Percentiles rank a stretch among this genome's conserved stretches.
phyloP scores from a whole-genome alignment of 1,140 invertebrate genomes.

The Metopolophium dirhodum region DNA sequence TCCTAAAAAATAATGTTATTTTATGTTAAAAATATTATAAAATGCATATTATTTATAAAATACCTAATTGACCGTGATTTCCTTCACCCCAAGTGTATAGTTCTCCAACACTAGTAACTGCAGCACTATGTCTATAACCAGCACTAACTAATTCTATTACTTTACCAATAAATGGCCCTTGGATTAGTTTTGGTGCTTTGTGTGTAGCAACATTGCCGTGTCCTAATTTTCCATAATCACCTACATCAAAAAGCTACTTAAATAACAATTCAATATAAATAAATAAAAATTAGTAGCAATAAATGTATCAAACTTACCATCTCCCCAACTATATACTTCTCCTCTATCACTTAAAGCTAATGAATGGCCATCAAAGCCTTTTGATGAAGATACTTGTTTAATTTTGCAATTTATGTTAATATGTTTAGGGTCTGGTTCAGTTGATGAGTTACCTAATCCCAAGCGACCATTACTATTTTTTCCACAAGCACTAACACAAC shows the following conservation, averaged over 20 bases:
- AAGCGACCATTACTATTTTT: constrained; percentile 69
- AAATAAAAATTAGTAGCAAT: not conserved
- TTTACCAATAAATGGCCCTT: constrained; percentile 65
- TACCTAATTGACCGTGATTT: constrained; percentile 70
- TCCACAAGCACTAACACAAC: constrained; percentile 69
- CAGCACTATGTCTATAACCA: constrained; percentile 72
- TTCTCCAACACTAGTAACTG: constrained; percentile 67
- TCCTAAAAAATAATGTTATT: constrained; percentile 62
- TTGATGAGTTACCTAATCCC: constrained; percentile 68
- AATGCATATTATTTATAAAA: not conserved
- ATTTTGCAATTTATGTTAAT: constrained; percentile 65
- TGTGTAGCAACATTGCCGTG: constrained; percentile 69
- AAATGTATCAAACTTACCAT: constrained; percentile 64
- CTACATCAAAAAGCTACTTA: constrained; percentile 61
- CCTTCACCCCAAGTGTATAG: constrained; percentile 72
- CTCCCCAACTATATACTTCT: constrained; percentile 71
- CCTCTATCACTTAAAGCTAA: constrained; percentile 69
- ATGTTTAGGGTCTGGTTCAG: constrained; percentile 66
- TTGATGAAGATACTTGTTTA: constrained; percentile 67
- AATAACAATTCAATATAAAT: not conserved
- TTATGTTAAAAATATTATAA: not conserved
- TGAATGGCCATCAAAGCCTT: constrained; percentile 71
- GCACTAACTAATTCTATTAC: constrained; percentile 68
- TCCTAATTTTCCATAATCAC: constrained; percentile 66
- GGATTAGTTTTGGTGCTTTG: constrained; percentile 67